Percentiles rank a stretch among this genome's conserved stretches.
These are phyloP conservation scores for Nasonia longicornis DNA, from an alignment of 1,140 invertebrate genomes.

Conservation along the genomic window DNA sequence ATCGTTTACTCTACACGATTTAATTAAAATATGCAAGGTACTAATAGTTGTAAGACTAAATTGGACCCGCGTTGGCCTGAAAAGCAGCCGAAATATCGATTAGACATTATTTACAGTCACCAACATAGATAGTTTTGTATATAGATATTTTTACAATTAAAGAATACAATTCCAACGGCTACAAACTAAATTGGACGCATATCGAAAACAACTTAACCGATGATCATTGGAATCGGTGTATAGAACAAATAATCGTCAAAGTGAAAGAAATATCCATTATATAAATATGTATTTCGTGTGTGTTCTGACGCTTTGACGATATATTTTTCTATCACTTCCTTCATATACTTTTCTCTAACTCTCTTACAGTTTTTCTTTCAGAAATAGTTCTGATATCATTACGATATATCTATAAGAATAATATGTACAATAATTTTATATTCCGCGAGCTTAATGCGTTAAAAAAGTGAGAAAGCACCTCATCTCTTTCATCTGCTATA, in stretches of 20 bases:
- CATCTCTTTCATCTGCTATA: slow-evolving; percentile 2
- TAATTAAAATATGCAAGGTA: slow-evolving; percentile 53
- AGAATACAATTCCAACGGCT: slow-evolving; percentile 25
- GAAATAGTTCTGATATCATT: slow-evolving; percentile 9
- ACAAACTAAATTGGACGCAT: slow-evolving; percentile 26
- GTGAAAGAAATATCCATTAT: slow-evolving; percentile 10
- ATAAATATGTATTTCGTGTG: slow-evolving; percentile 25
- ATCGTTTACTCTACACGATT: slow-evolving; percentile 24
- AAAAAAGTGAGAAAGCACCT: slow-evolving; percentile 38
- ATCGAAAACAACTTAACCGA: slow-evolving; percentile 30
- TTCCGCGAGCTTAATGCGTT: slow-evolving; percentile 23
- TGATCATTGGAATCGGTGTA: slow-evolving; percentile 10
- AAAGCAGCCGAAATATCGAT: slow-evolving; percentile 45
- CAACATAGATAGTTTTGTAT: slow-evolving; percentile 43
- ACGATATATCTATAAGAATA: slow-evolving; percentile 19
- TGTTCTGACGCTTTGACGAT: neutral
- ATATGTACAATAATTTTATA: slow-evolving; percentile 41
- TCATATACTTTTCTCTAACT: neutral
- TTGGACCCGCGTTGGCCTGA: slow-evolving; percentile 46
- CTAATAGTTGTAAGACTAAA: slow-evolving; percentile 52
- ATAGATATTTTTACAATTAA: slow-evolving; percentile 36
- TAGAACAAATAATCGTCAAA: neutral
- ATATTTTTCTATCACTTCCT: slow-evolving; percentile 13
- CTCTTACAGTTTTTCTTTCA: neutral
- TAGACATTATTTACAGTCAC: slow-evolving; percentile 51